Base-by-base conservation (phyloP, 2,888 invertebrate genomes). In the Druceiella hillmani region DNA sequence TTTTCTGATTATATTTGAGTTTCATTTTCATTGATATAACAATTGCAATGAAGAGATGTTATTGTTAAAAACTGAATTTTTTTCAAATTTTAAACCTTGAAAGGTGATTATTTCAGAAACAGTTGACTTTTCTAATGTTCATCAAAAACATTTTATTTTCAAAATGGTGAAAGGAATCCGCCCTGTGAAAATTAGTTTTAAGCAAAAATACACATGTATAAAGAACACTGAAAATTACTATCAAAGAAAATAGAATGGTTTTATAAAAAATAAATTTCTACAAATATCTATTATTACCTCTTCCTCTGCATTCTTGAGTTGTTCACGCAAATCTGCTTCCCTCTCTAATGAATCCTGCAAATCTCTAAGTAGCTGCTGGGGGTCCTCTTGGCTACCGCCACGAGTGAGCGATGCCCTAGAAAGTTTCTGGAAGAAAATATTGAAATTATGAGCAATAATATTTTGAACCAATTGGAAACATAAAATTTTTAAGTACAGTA, bases 291-390 rank as follows among this genome's bases (percentile, higher is more conserved):
- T 15, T 36, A 33, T 52, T 66, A 86, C 87, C 80, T 95, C 94
- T 64, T 93, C 92, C 62, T 95, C 94, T 9, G 93, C 85, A 61
- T 91, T 94, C 47, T 83, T 80, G 7, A 95, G 66, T 59, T 97
- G 95, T 60, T 97, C 95, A 36, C 90, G 78, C 10, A 95, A 69
- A 66, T 97, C 95, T 2, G 90, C 89, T 62, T 97, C 95, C 15
- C 95, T 73, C 65, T 97, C 95, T 43, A 92, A 69, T 2, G 91
- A 88, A 65, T 94, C 94, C 57, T 91, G 88, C 11, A 95, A 71
- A 57, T 94, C 93, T 29, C 91, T 73, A 44, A 91, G 69, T 25
- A 93, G 64, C 56, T 90, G 87, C 31, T 79, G 81, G 1, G 87
- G 83, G 61, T 88, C 86, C 51, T 87, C 86, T 58, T 86, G 86